Percentiles rank a stretch among this genome's conserved stretches.
phyloP scores from a whole-genome alignment of 2,113 vertebrate genomes.

The Siniperca knerii region DNA sequence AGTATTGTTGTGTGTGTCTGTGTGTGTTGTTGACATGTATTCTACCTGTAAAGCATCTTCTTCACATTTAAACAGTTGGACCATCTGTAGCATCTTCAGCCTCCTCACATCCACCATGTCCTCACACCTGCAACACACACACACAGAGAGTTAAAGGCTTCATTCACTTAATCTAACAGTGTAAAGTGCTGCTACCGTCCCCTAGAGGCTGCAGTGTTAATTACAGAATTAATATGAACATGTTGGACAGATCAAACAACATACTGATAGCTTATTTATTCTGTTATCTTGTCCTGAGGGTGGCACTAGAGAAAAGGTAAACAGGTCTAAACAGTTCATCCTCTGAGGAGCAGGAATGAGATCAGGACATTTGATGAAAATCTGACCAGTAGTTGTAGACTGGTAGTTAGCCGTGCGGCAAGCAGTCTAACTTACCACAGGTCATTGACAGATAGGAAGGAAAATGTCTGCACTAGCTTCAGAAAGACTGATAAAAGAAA shows the following conservation, averaged over 20 bases:
- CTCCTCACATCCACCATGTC: conserved; percentile 87
- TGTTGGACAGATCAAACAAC: no score
- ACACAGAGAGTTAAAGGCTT: no score
- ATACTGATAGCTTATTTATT: no score
- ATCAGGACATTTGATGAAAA: neutral
- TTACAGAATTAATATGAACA: no score
- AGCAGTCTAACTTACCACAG: no score
- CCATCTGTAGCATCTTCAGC: conserved; percentile 99
- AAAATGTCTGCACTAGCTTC: neutral
- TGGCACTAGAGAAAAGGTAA: no score
- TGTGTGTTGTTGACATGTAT: neutral
- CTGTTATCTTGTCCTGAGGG: no score
- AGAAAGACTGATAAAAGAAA: neutral
- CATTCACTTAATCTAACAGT: neutral
- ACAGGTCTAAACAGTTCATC: neutral
- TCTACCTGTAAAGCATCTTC: conserved; percentile 89
- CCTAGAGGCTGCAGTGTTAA: neutral
- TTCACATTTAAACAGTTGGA: conserved; percentile 98
- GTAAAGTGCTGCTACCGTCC: neutral
- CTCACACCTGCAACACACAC: conserved; percentile 81
- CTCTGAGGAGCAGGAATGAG: neutral
- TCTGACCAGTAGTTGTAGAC: neutral
- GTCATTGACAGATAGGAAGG: no score
- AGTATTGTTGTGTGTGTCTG: neutral
- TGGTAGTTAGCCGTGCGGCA: neutral